phyloP scores from a whole-genome alignment of 2,113 vertebrate species.

The Danionella cerebrum region DNA sequence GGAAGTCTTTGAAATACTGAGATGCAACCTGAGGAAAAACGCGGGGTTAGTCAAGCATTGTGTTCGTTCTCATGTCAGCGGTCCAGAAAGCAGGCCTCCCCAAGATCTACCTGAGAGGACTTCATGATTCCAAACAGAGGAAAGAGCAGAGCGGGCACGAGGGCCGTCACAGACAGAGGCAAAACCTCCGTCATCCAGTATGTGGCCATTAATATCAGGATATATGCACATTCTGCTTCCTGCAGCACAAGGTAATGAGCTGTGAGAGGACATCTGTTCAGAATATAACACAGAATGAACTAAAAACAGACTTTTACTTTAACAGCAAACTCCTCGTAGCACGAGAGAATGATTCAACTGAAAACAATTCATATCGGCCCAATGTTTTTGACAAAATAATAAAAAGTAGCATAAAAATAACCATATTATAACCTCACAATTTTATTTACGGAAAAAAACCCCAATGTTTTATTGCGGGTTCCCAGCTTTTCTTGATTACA shows the following conservation, averaged over 20 bases:
- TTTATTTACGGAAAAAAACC: too few relatives aligned
- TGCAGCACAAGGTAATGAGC: slow-evolving; percentile 45
- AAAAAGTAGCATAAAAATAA: too few relatives aligned
- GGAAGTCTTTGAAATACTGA: slow-evolving; percentile 90
- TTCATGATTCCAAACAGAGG: slow-evolving; percentile 80
- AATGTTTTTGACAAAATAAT: too few relatives aligned
- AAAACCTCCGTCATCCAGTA: slow-evolving; percentile 84
- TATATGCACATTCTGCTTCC: slow-evolving; percentile 84
- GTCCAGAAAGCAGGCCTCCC: not conserved
- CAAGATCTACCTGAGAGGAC: slow-evolving; percentile 68
- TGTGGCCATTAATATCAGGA: slow-evolving; percentile 71
- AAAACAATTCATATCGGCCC: too few relatives aligned
- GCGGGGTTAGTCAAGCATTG: not conserved
- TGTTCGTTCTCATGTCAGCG: not conserved
- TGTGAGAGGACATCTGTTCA: too few relatives aligned
- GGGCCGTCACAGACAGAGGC: slow-evolving; percentile 77
- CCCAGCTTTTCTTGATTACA: too few relatives aligned
- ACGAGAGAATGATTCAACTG: too few relatives aligned
- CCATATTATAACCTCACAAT: too few relatives aligned
- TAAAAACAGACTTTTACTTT: too few relatives aligned
- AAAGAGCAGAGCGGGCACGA: slow-evolving; percentile 82
- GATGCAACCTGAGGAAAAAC: slow-evolving; percentile 68
- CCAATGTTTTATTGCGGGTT: too few relatives aligned
- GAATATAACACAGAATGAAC: too few relatives aligned
- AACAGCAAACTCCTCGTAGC: too few relatives aligned